phyloP scores from a whole-genome alignment of 2,797 vertebrate genomes.

The Neosalanx taihuensis region DNA sequence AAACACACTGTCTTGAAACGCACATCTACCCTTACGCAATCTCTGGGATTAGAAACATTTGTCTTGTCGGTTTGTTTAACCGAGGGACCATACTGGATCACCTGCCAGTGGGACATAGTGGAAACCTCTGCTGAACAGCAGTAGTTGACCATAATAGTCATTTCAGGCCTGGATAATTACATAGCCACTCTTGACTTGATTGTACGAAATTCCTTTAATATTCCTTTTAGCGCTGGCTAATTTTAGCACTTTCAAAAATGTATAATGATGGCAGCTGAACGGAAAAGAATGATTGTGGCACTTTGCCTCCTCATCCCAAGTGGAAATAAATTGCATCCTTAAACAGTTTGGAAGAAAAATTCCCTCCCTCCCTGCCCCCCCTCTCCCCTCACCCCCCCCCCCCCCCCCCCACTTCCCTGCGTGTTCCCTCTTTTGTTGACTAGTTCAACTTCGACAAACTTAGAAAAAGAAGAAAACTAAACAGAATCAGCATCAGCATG shows the following conservation, averaged over 20 bases:
- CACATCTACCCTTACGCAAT: no score
- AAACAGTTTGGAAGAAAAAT: not conserved
- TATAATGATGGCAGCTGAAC: conserved; percentile 24
- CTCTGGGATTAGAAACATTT: no score
- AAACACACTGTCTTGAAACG: no score
- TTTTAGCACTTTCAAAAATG: conserved; percentile 30
- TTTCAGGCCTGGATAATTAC: conserved; percentile 50
- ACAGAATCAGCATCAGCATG: no score
- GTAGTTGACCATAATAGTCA: conserved; percentile 28
- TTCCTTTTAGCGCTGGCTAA: conserved; percentile 23
- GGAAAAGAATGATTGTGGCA: conserved; percentile 5
- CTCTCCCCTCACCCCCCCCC: not conserved
- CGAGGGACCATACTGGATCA: no score
- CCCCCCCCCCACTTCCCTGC: no score
- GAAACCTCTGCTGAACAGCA: not conserved
- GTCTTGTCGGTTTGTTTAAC: no score
- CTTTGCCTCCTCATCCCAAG: conserved; percentile 1
- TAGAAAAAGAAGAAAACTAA: no score
- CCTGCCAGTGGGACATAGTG: not conserved
- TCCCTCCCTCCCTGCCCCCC: not conserved
- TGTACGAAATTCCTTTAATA: conserved; percentile 23
- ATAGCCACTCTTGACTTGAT: conserved; percentile 28
- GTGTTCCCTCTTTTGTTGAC: no score
- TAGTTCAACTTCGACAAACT: no score
- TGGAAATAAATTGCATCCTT: not conserved